phyloP scores from a whole-genome alignment of 1,140 invertebrate genomes.

The Protaetia brevitarsis region DNA sequence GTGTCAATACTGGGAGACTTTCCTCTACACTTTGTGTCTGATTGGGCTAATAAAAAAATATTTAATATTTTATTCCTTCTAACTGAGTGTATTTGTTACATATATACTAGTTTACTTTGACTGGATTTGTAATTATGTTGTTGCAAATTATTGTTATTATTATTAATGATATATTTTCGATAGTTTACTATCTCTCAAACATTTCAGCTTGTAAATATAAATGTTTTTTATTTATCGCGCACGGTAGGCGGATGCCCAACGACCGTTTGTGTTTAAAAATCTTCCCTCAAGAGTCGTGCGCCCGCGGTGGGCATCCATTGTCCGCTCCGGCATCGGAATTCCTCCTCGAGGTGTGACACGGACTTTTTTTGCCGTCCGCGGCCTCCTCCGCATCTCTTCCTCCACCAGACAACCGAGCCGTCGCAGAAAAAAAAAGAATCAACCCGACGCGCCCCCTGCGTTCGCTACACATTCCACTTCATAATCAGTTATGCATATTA shows the following conservation, averaged over 20 bases:
- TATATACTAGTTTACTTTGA: too few relatives aligned
- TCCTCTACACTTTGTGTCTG: too few relatives aligned
- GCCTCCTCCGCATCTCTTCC: conserved; percentile 20
- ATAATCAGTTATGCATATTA: conserved; percentile 50
- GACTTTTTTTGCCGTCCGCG: neutral
- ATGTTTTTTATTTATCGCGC: conserved; percentile 38
- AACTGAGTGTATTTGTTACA: too few relatives aligned
- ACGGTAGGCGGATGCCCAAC: conserved; percentile 36
- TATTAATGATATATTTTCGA: too few relatives aligned
- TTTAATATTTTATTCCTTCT: too few relatives aligned
- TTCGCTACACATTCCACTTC: conserved; percentile 39
- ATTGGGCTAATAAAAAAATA: too few relatives aligned
- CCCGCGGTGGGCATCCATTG: conserved; percentile 34
- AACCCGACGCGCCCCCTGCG: conserved; percentile 23
- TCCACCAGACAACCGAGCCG: neutral
- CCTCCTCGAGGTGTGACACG: conserved; percentile 44
- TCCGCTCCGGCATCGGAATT: conserved; percentile 39
- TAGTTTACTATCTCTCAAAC: too few relatives aligned
- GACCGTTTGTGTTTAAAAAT: conserved; percentile 22
- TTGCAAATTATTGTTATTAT: too few relatives aligned
- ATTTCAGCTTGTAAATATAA: too few relatives aligned
- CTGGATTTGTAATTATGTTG: too few relatives aligned
- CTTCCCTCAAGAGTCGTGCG: neutral
- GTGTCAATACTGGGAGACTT: too few relatives aligned
- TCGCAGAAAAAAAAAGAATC: neutral